These are phyloP conservation scores for Monochamus alternatus DNA, from an alignment of 2,888 invertebrate genomes.

Conservation along the genomic window DNA sequence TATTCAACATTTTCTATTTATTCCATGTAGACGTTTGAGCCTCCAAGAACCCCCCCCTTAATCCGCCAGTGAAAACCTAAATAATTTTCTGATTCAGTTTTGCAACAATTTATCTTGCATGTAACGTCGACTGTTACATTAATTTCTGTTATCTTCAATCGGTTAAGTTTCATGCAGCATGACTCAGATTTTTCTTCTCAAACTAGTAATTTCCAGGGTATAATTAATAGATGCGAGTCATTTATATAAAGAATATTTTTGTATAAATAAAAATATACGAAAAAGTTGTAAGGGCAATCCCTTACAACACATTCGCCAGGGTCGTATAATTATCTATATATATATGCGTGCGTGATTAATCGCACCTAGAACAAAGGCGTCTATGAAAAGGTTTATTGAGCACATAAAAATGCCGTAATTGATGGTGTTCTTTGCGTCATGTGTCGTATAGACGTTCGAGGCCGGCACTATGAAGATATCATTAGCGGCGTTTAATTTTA, in stretches of 20 bases:
- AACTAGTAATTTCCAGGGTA: not conserved
- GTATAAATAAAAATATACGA: not conserved
- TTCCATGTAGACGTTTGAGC: too few relatives aligned
- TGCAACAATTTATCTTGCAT: too few relatives aligned
- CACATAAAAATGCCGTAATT: slow-evolving; percentile 33
- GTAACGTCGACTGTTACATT: not conserved
- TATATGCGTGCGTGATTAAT: slow-evolving; percentile 27
- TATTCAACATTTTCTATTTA: too few relatives aligned
- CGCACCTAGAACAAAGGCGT: slow-evolving; percentile 13
- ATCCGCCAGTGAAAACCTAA: too few relatives aligned
- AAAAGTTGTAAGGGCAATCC: not conserved
- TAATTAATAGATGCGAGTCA: not conserved
- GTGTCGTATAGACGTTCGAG: slow-evolving; percentile 22
- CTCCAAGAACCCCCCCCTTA: too few relatives aligned
- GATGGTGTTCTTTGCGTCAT: slow-evolving; percentile 28
- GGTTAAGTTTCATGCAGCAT: not conserved
- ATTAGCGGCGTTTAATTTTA: slow-evolving; percentile 48
- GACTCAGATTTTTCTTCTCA: not conserved
- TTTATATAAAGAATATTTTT: not conserved
- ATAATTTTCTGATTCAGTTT: too few relatives aligned
- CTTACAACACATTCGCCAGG: not conserved
- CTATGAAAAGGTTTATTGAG: slow-evolving; percentile 30
- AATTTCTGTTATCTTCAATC: not conserved
- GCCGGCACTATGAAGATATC: slow-evolving; percentile 45
- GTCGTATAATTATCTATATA: slow-evolving; percentile 16